phyloP scores from a whole-genome alignment of 2,797 vertebrate species.

The Periparus ater region DNA sequence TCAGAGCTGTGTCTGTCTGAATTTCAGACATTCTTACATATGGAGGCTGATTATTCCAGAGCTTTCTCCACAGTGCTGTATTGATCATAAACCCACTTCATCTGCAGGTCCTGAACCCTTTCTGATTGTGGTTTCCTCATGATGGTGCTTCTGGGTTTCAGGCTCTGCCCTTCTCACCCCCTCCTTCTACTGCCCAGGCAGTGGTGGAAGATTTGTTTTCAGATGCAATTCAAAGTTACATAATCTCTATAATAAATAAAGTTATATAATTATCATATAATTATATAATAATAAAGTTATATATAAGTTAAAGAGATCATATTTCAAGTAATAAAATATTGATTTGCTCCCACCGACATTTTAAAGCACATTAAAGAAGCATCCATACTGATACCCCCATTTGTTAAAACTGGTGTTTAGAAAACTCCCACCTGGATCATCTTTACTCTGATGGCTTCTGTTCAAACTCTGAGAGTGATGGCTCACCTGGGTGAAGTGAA shows the following conservation, averaged over 20 bases:
- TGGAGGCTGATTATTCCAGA: background rate
- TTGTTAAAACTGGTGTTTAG: background rate
- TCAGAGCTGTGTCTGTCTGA: background rate
- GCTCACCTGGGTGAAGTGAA: background rate
- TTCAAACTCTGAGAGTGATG: background rate
- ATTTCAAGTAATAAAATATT: constrained; percentile 23
- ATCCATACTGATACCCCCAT: background rate
- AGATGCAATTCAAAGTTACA: background rate
- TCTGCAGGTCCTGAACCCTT: background rate
- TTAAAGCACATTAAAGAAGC: background rate
- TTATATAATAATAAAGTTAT: too few species aligned
- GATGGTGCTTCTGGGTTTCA: background rate
- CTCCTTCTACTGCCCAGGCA: background rate
- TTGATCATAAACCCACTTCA: background rate
- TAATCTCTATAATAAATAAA: too few species aligned
- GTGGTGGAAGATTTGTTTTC: background rate
- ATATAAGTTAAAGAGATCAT: background rate
- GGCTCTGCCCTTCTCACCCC: background rate
- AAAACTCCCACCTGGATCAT: background rate
- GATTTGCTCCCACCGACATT: background rate
- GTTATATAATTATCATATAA: too few species aligned
- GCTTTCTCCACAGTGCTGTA: background rate
- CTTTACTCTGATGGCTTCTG: background rate
- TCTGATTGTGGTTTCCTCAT: background rate
- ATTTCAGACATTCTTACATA: background rate